Base-by-base conservation (phyloP, 1,140 invertebrate genomes). In the Zaprionus taronus region DNA sequence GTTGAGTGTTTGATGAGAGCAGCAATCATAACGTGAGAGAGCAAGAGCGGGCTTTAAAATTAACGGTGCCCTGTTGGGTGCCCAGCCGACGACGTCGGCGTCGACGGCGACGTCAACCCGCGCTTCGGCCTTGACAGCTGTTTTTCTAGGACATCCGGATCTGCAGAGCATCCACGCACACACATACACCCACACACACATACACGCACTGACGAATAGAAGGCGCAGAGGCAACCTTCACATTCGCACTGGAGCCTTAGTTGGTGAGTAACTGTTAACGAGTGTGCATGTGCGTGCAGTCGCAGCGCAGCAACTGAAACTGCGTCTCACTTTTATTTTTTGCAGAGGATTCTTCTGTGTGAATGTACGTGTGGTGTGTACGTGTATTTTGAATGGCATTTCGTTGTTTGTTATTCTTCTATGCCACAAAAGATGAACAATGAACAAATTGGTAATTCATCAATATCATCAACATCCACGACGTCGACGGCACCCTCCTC, bases 381-480 rank as follows among this genome's bases (percentile, higher is more conserved):
- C 41, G 55, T 24, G 22, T 44, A 31, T 60, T 65, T 77, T 77
- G 65, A 77, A 77, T 77, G 75, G 75, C 75, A 77, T 77, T 77
- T 68, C 49, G 76, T 79, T 79, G 76, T 79, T 70, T 75, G 72
- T 75, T 63, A 31, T 17, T 47, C 41, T 9, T 17, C 47, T 57
- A 68, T 73, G 71, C 75, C 64, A 73, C 71, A 79, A 75, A 79
- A 75, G 76, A 79, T 79, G 76, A 79, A 79, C 76, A 79, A 79
- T 79, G 76, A 79, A 77, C 75, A 73, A 75, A 70, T 79, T 79
- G 76, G 55, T 79, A 55, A 49, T 41, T 58, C 76, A 78, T 74
- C 76, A 44, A 63, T 74, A 60, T 74, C 71, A 67, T 58, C 70
- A 66, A 34, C 64, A 60, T 17, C 76, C 31, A 34, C 31, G 31